Evolutionary conservation across 2,113 vertebrate species (phyloP), one percentile per base, ranked within the genome.

Genomic region (Triplophysa dalaica): DNA sequence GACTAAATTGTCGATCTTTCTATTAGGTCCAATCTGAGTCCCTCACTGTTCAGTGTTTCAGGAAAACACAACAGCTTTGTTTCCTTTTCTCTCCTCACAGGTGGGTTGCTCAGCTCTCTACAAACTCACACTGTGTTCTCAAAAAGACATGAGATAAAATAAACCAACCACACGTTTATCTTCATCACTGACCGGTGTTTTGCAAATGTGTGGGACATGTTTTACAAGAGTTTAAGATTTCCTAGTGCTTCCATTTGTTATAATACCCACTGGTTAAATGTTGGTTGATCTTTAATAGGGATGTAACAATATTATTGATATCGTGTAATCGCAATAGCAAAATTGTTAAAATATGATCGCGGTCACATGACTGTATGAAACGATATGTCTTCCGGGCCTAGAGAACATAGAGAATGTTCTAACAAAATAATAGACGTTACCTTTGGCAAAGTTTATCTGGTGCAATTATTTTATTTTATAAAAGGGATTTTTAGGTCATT

Each of bases 51-150:
- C 41, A 24, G 0, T 13, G 14, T 41, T 14, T n/a, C 9, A n/a
- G 19, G 24, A 60, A 14, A 52, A 72, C 58, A 60, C 12, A 56
- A 29, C 56, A 1, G 48, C n/a, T 80, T 80, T 54, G 17, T 65
- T 73, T 73, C 33, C 16, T 19, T 29, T 52, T 22, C 19, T 29
- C 19, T 48, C 70, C 78, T 24, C 61, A 63, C 24, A 17, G 56
- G 68, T 21, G 56, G 67, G 48, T 22, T 19, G 6, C n/a, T 73
- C 48, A 64, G 22, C 5, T 29, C 41, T 52, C 43, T 19, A 21
- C 50, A 17, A 66, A 67, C 50, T 79, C 66, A 17, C 43, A 38
- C 22, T 24, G 41, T 73, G 62, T 74, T 41, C 78, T 74, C 45
- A 41, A 61, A 75, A 75, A 77, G 43, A 63, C 7, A 17, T 11